Conservation (phyloP, 2,797 vertebrate species). For the Chelmon rostratus region DNA sequence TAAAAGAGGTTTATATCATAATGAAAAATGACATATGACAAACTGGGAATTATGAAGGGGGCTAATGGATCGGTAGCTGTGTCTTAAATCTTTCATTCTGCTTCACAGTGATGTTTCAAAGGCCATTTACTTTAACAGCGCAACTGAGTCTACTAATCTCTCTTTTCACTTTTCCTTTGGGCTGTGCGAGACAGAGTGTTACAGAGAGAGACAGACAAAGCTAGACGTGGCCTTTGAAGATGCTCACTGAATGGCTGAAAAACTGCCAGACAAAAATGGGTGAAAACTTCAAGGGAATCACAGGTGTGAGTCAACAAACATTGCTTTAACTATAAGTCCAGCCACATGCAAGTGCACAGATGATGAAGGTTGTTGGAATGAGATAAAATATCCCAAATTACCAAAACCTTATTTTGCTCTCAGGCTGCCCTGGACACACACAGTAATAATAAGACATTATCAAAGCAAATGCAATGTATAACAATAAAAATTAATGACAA, state of each 20-base stretch:
- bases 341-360: not conserved
- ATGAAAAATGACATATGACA: constrained; percentile 18
- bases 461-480: not conserved
- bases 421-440: not conserved
- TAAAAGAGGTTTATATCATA: constrained; percentile 19
- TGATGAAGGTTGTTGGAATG: not conserved
- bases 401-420: not conserved
- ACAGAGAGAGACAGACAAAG: not conserved
- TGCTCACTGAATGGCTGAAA: constrained; percentile 4
- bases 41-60: constrained; percentile 19
- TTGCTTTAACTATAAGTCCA: not conserved
- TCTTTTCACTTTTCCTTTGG: constrained; percentile 23
- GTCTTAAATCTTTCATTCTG: constrained; percentile 35
- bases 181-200: constrained; percentile 10
- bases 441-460: not conserved
- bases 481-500: not conserved
- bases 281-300: not conserved
- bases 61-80: constrained; percentile 25
- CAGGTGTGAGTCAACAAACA: not conserved
- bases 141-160: constrained; percentile 7
- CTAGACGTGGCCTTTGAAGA: not conserved
- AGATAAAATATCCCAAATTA: constrained; percentile 22
- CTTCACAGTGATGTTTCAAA: constrained; percentile 49
- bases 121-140: constrained; percentile 26
- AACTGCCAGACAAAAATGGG: not conserved